These are phyloP conservation scores for Chloropsis hardwickii DNA, from an alignment of 2,113 vertebrate genomes.

Conservation along the genomic window DNA sequence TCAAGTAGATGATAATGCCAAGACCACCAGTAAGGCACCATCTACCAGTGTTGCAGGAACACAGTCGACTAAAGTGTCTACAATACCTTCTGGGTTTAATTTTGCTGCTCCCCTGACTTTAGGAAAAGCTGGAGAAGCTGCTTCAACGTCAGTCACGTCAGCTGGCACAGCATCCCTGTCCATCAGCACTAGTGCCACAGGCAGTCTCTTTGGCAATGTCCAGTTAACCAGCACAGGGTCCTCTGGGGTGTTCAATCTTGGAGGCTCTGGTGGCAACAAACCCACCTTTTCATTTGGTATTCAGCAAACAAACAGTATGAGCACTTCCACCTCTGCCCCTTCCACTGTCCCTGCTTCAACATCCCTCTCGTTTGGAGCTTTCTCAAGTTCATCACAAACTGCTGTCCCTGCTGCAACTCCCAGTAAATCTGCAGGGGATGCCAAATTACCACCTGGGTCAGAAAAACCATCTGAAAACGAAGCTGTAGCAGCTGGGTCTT, in stretches of 20 bases:
- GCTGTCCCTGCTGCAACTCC: constrained; percentile 5
- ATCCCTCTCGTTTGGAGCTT: constrained; percentile 50
- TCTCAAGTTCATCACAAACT: constrained; percentile 49
- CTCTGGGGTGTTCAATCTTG: constrained; percentile 70
- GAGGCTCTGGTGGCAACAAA: constrained; percentile 57
- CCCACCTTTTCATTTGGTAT: constrained; percentile 68
- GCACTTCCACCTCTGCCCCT: constrained; percentile 25
- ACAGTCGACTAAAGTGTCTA: constrained; percentile 45
- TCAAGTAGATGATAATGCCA: constrained; percentile 80
- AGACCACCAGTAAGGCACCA: constrained; percentile 54
- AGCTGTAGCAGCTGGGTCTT: not conserved
- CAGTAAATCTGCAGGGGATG: constrained; percentile 49
- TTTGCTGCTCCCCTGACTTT: constrained; percentile 51
- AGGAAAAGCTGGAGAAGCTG: constrained; percentile 70
- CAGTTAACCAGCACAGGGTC: not conserved
- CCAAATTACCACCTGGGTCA: not conserved
- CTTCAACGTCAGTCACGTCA: not conserved
- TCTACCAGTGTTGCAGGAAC: not conserved
- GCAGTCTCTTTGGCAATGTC: constrained; percentile 40
- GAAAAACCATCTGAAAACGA: constrained; percentile 50
- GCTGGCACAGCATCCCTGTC: not conserved
- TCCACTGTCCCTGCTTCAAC: constrained; percentile 34
- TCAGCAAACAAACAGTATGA: not conserved
- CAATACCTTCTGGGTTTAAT: constrained; percentile 53
- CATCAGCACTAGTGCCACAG: not conserved